A percentile compares a stretch with the other conserved stretches of the same genome.
These are phyloP conservation scores for Polyploca ridens DNA, from an alignment of 2,888 invertebrate species.

Conservation along the genomic window DNA sequence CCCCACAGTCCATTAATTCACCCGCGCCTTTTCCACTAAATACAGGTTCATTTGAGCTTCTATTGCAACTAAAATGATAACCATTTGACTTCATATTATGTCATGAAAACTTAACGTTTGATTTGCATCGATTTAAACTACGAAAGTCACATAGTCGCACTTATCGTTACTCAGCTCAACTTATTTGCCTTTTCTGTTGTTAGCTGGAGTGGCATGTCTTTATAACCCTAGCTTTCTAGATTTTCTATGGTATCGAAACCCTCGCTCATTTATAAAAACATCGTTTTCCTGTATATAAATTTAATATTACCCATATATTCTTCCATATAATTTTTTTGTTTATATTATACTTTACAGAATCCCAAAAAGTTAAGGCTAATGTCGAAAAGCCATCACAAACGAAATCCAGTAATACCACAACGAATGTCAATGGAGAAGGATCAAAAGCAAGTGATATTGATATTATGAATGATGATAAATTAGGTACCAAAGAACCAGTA, in stretches of 20 bases:
- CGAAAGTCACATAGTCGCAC: no score
- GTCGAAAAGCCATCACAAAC: constrained; percentile 63
- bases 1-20: constrained; percentile 66
- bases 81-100: background rate
- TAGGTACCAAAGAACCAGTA: constrained; percentile 79
- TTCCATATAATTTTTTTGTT: constrained; percentile 4
- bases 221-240: no score
- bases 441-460: constrained; percentile 57
- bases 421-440: constrained; percentile 68
- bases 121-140: constrained; percentile 20
- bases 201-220: no score
- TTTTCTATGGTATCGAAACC: no score
- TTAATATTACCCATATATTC: no score
- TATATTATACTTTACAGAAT: constrained; percentile 55
- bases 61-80: no score
- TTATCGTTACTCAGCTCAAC: no score
- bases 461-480: constrained; percentile 62
- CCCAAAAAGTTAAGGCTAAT: constrained; percentile 61
- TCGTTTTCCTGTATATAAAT: no score
- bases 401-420: constrained; percentile 52
- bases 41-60: constrained; percentile 57
- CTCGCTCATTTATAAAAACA: no score
- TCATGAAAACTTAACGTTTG: background rate
- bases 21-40: constrained; percentile 65
- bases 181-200: no score